A percentile compares a stretch with the other conserved stretches of the same genome.
These are phyloP conservation scores for Stigmatopora nigra DNA, from an alignment of 2,113 vertebrate genomes.

Conservation along the genomic window DNA sequence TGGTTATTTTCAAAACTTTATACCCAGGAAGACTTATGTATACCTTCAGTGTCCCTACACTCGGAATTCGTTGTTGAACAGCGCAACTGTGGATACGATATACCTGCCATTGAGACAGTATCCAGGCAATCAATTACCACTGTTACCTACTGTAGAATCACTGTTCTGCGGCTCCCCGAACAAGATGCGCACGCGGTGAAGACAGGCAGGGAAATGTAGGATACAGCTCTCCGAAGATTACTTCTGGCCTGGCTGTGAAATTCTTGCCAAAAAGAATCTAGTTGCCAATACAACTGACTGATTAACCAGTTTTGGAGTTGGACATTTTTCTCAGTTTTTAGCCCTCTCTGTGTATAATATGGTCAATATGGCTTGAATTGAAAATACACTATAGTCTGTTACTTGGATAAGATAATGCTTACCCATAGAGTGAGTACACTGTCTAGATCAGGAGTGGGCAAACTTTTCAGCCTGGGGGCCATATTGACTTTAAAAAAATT, in stretches of 20 bases:
- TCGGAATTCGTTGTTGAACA: slow-evolving; percentile 4
- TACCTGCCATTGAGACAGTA: slow-evolving; percentile 70
- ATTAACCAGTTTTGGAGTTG: not conserved
- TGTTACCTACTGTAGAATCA: slow-evolving; percentile 49
- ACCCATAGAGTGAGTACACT: no score
- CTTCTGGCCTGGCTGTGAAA: slow-evolving; percentile 21
- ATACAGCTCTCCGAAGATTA: slow-evolving; percentile 25
- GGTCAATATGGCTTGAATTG: not conserved
- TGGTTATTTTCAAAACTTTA: slow-evolving; percentile 54
- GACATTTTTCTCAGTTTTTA: not conserved
- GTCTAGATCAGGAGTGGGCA: no score
- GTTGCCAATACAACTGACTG: not conserved
- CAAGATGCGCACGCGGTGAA: slow-evolving; percentile 29
- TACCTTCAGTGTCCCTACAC: slow-evolving; percentile 22
- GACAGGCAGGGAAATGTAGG: slow-evolving; percentile 5
- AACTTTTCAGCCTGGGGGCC: no score
- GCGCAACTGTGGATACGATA: slow-evolving; percentile 53
- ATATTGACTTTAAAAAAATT: no score
- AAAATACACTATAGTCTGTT: not conserved
- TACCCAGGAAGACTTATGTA: slow-evolving; percentile 56
- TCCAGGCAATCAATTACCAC: slow-evolving; percentile 73
- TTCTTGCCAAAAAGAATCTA: slow-evolving; percentile 21
- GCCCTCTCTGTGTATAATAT: not conserved
- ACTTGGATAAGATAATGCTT: not conserved
- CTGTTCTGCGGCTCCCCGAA: slow-evolving; percentile 51